phyloP scores from a whole-genome alignment of 2,888 invertebrate genomes.

The Aphodius granarius region DNA sequence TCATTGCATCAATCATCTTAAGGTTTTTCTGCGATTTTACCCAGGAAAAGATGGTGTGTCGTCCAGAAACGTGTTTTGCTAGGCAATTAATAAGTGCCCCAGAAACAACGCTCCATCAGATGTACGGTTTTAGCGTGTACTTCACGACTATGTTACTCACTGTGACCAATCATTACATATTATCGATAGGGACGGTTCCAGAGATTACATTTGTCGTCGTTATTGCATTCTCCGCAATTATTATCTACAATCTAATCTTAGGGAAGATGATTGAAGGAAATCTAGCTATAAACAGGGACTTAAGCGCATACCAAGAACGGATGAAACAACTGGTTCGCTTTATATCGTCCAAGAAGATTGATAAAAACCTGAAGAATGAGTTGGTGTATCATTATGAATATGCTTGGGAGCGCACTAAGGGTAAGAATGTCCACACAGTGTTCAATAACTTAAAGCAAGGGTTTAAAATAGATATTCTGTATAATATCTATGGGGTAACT shows the following conservation, averaged over 20 bases:
- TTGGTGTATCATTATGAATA: constrained; percentile 37
- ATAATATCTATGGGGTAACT: constrained; percentile 29
- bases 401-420: constrained; percentile 33
- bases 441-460: constrained; percentile 30
- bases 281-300: constrained; percentile 24
- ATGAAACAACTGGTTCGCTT: constrained; percentile 35
- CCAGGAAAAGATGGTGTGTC: neutral
- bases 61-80: neutral
- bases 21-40: constrained; percentile 8
- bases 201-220: constrained; percentile 8
- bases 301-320: constrained; percentile 33
- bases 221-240: constrained; percentile 2
- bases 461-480: constrained; percentile 33
- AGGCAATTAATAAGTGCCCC: neutral
- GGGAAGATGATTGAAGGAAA: constrained; percentile 22
- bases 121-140: neutral
- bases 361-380: constrained; percentile 32
- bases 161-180: constrained; percentile 3
- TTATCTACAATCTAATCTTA: constrained; percentile 5
- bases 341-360: constrained; percentile 32
- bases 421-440: constrained; percentile 24
- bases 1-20: constrained; percentile 1
- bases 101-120: neutral
- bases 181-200: neutral
- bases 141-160: constrained; percentile 5